phyloP scores from a whole-genome alignment of 2,888 invertebrate species.

The Nycteola revayana region DNA sequence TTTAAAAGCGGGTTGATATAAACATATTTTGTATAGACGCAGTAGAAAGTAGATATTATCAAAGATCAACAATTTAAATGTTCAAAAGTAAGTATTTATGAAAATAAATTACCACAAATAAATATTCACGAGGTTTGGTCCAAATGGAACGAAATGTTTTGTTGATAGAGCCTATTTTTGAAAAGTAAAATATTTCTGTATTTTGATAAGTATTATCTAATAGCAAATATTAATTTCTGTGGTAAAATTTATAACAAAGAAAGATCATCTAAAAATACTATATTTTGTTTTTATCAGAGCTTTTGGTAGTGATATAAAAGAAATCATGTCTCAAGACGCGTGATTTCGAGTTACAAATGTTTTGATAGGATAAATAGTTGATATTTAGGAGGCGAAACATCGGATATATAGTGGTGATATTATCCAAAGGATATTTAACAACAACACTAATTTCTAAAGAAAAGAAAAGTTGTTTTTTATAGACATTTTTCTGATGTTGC shows the following conservation, averaged over 20 bases:
- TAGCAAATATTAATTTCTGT: constrained; percentile 56
- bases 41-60: constrained; percentile 38
- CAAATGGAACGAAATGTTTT: constrained; percentile 45
- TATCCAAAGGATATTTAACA: constrained; percentile 47
- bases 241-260: constrained; percentile 69
- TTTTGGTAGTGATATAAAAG: constrained; percentile 45
- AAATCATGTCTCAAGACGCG: constrained; percentile 52
- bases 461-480: constrained; percentile 39
- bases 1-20: constrained; percentile 51
- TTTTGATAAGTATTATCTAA: constrained; percentile 58
- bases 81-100: constrained; percentile 39
- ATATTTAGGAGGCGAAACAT: constrained; percentile 43
- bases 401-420: constrained; percentile 44
- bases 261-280: constrained; percentile 79
- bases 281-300: constrained; percentile 49
- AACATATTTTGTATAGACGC: constrained; percentile 39
- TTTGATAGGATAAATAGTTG: constrained; percentile 38
- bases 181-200: constrained; percentile 27
- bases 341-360: constrained; percentile 48
- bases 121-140: constrained; percentile 55
- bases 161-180: constrained; percentile 22
- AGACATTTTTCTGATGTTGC: constrained; percentile 37
- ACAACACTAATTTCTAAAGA: constrained; percentile 52
- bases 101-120: constrained; percentile 46
- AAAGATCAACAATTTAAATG: constrained; percentile 50